These are phyloP conservation scores for Uloborus plumipes DNA, from an alignment of 2,888 invertebrate species.

Conservation along the genomic window DNA sequence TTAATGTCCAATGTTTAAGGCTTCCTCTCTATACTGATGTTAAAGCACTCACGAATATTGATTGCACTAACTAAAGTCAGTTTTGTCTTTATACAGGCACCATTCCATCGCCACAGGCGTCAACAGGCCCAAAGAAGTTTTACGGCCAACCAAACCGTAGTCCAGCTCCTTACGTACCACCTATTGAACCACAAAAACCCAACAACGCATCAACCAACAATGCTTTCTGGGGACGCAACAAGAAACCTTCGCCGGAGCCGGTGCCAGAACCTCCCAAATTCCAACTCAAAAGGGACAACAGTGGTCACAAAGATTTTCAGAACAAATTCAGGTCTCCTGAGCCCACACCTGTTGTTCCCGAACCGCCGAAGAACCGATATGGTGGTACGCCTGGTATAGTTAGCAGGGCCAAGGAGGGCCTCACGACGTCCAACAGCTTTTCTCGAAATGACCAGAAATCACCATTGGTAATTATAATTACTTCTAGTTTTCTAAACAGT, in stretches of 20 bases:
- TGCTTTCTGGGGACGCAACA: conserved; percentile 32
- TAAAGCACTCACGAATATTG: no score
- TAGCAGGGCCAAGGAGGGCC: conserved; percentile 61
- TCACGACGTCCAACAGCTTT: conserved; percentile 19
- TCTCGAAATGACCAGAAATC: conserved; percentile 38
- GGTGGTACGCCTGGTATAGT: conserved; percentile 54
- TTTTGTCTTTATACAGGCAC: neutral
- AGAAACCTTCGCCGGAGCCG: conserved; percentile 21
- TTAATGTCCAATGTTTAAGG: no score
- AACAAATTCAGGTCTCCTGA: conserved; percentile 19
- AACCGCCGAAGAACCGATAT: conserved; percentile 25
- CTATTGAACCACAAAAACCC: conserved; percentile 8
- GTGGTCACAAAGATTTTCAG: conserved; percentile 55
- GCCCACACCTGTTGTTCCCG: neutral
- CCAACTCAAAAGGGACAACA: conserved; percentile 47
- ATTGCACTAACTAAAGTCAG: no score
- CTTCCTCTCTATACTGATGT: no score
- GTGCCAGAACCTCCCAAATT: conserved; percentile 36
- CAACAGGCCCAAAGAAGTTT: conserved; percentile 25
- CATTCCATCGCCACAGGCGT: conserved; percentile 24
- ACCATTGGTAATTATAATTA: conserved; percentile 23
- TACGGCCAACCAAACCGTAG: conserved; percentile 44
- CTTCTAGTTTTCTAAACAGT: neutral
- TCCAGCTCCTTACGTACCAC: conserved; percentile 28
- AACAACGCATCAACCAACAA: conserved; percentile 8